A percentile compares a stretch with the other conserved stretches of the same genome.
phyloP scores from a whole-genome alignment of 2,797 vertebrate species.

The Oophaga sylvatica region DNA sequence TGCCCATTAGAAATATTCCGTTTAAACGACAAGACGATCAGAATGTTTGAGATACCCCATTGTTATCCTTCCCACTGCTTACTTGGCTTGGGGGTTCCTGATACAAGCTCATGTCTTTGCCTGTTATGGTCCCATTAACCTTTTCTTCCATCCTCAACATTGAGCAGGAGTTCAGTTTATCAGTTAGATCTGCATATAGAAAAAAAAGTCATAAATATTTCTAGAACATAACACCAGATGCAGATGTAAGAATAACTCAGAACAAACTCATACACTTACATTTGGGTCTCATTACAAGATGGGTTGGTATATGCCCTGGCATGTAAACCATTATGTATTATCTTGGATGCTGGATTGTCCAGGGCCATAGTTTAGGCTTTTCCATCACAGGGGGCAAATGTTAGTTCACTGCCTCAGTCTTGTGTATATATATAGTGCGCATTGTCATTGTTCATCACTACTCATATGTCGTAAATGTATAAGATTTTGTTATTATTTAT shows the following conservation, averaged over 20 bases:
- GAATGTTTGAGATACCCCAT: conserved; percentile 88
- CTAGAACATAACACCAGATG: neutral
- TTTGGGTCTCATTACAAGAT: neutral
- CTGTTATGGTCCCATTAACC: conserved; percentile 78
- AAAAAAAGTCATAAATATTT: neutral
- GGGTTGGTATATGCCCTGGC: neutral
- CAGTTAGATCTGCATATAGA: neutral
- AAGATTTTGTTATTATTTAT: no score
- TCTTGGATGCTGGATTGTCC: neutral
- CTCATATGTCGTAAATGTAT: neutral
- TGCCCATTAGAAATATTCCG: conserved; percentile 87
- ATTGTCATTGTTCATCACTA: neutral
- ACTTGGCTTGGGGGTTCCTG: conserved; percentile 55
- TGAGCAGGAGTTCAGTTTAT: conserved; percentile 22
- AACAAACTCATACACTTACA: no score
- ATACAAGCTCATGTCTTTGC: conserved; percentile 55
- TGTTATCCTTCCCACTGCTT: conserved; percentile 68
- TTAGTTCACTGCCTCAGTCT: no score
- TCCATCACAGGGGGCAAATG: no score
- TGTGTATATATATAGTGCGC: neutral
- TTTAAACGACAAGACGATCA: conserved; percentile 95
- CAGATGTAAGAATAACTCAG: neutral
- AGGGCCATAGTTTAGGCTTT: neutral
- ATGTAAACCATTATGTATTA: neutral
- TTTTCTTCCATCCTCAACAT: conserved; percentile 82